A percentile compares a stretch with the other conserved stretches of the same genome.
Conservation (phyloP, 64 coral and sea anemone genomes). For the Actinia equina region DNA sequence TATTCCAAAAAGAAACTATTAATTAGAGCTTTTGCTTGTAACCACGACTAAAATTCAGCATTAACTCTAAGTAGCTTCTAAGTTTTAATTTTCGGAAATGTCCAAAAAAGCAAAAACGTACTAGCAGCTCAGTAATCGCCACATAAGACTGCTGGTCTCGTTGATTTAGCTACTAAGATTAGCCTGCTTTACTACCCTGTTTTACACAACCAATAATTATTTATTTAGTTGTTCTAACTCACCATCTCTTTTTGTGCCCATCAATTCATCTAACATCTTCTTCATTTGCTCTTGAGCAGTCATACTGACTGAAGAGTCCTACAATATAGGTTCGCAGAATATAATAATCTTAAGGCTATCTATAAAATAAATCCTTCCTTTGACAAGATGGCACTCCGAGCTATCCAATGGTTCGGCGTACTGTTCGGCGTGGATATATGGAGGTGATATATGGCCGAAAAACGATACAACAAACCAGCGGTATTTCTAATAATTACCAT, state of each 20-base stretch:
- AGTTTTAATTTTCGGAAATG: neutral
- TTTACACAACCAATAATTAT: no score
- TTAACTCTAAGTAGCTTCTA: neutral
- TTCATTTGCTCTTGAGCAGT: slow-evolving; percentile 99
- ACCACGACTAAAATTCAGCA: neutral
- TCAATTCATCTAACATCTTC: slow-evolving; percentile 98
- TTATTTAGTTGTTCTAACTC: slow-evolving; percentile 6
- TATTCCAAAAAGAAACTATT: neutral
- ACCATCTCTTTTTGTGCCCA: slow-evolving; percentile 99
- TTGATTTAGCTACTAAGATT: neutral
- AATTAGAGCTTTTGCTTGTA: neutral
- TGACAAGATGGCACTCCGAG: neutral
- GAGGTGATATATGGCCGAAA: no score
- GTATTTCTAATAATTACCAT: no score
- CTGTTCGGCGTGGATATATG: no score
- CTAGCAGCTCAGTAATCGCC: neutral
- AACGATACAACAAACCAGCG: no score
- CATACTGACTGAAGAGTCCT: slow-evolving; percentile 47
- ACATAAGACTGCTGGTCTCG: neutral
- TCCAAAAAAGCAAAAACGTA: neutral
- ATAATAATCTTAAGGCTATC: neutral
- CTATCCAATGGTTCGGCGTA: no score
- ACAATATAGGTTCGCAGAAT: neutral
- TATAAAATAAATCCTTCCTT: neutral
- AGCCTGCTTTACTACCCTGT: no score